Evolutionary conservation across 1,140 invertebrate genomes (phyloP).

Genomic region (Pemphigus obesinymphae): DNA sequence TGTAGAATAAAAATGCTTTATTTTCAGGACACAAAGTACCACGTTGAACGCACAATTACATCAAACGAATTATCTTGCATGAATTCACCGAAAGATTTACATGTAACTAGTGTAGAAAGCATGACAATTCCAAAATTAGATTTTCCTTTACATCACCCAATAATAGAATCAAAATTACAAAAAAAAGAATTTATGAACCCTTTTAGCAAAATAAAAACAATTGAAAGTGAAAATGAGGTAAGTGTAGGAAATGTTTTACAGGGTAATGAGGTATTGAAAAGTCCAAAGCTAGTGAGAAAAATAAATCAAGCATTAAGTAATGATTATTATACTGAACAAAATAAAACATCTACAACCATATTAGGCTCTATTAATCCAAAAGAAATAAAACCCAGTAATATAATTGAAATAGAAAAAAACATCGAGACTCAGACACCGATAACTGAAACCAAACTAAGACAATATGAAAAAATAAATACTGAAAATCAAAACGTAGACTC

Average conservation of each 20-base stretch:
- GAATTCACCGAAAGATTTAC: background rate
- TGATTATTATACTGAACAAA: background rate
- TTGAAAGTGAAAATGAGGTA: background rate
- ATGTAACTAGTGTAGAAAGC: slow-evolving; percentile 6
- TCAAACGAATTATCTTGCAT: slow-evolving; percentile 18
- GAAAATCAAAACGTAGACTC: background rate
- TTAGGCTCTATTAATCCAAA: background rate
- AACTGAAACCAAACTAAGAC: too few relatives aligned
- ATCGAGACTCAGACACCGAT: too few relatives aligned
- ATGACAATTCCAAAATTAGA: background rate
- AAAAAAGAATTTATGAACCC: background rate
- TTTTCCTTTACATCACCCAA: background rate
- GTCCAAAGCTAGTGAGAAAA: slow-evolving; percentile 23
- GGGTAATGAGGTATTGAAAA: background rate
- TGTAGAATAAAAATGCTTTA: slow-evolving; percentile 15
- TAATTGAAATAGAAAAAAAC: background rate
- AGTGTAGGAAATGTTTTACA: background rate
- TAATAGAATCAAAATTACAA: background rate
- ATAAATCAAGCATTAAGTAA: background rate
- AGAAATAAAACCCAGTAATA: background rate
- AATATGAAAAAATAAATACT: background rate
- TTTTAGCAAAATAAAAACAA: background rate
- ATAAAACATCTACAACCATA: background rate
- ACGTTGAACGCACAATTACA: background rate
- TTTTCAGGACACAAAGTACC: slow-evolving; percentile 24